Conservation (phyloP, 2,888 invertebrate species). For the Laspeyria flexula region DNA sequence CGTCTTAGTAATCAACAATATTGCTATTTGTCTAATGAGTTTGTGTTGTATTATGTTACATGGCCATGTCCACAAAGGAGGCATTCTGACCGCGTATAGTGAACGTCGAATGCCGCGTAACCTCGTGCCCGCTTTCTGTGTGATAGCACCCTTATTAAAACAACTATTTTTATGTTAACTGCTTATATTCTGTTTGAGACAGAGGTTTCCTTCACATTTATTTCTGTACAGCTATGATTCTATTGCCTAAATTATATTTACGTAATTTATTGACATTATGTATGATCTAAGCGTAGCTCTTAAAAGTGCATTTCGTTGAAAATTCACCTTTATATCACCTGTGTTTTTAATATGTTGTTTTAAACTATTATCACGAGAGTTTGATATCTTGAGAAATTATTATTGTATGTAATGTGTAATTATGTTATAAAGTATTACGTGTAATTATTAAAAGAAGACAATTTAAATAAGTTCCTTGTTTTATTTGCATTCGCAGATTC, state of each 20-base stretch:
- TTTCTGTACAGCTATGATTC: constrained; percentile 75
- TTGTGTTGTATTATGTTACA: too few relatives aligned
- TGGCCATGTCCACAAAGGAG: too few relatives aligned
- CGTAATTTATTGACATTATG: constrained; percentile 83
- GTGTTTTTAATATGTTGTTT: constrained; percentile 79
- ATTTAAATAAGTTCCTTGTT: constrained; percentile 70
- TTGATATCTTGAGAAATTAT: constrained; percentile 84
- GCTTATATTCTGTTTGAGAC: constrained; percentile 49
- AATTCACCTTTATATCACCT: constrained; percentile 73
- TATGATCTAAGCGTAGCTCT: constrained; percentile 72
- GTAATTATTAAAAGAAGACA: constrained; percentile 85
- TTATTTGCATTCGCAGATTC: too few relatives aligned
- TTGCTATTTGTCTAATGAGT: too few relatives aligned
- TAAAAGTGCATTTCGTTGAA: constrained; percentile 79
- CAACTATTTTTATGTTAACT: constrained; percentile 17
- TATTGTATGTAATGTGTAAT: constrained; percentile 85
- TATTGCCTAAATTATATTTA: constrained; percentile 83
- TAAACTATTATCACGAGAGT: constrained; percentile 75
- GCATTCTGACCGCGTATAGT: too few relatives aligned
- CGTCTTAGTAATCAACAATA: too few relatives aligned
- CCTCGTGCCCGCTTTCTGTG: too few relatives aligned
- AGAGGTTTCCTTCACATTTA: constrained; percentile 55
- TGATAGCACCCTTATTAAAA: too few relatives aligned
- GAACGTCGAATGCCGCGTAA: too few relatives aligned
- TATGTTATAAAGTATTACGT: constrained; percentile 86